Evolutionary conservation across 2,888 invertebrate species (phyloP).

Genomic region (Cephonodes hylas): DNA sequence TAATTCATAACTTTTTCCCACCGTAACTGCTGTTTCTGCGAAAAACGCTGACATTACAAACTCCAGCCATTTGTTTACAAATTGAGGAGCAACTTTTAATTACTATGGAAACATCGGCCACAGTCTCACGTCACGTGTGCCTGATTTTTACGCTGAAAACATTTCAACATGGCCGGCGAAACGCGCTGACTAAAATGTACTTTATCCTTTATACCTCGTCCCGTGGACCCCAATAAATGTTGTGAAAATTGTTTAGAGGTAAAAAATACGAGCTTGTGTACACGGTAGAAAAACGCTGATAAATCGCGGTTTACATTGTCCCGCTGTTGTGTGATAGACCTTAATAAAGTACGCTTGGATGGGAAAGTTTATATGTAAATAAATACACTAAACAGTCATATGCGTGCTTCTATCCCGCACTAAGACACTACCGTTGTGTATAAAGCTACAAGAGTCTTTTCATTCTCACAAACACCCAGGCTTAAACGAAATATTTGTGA

Average conservation of each 20-base stretch:
- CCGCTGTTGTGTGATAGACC: not conserved
- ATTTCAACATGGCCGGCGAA: slow-evolving; percentile 6
- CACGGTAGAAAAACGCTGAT: not conserved
- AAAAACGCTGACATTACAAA: not conserved
- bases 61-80: not conserved
- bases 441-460: too few species aligned
- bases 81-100: slow-evolving; percentile 1
- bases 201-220: slow-evolving; percentile 4
- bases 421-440: too few species aligned
- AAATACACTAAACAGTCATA: too few species aligned
- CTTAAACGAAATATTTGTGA: too few species aligned
- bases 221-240: slow-evolving; percentile 9
- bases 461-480: too few species aligned
- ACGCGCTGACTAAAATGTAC: slow-evolving; percentile 7
- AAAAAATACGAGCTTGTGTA: not conserved
- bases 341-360: not conserved
- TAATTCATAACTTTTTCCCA: not conserved
- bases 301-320: not conserved
- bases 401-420: too few species aligned
- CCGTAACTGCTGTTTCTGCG: not conserved
- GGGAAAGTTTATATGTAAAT: not conserved
- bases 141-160: not conserved
- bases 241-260: slow-evolving; percentile 8
- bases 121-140: not conserved
- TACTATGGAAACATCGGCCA: not conserved